Conservation (phyloP, 2,113 vertebrate species). For the Gallinago media region DNA sequence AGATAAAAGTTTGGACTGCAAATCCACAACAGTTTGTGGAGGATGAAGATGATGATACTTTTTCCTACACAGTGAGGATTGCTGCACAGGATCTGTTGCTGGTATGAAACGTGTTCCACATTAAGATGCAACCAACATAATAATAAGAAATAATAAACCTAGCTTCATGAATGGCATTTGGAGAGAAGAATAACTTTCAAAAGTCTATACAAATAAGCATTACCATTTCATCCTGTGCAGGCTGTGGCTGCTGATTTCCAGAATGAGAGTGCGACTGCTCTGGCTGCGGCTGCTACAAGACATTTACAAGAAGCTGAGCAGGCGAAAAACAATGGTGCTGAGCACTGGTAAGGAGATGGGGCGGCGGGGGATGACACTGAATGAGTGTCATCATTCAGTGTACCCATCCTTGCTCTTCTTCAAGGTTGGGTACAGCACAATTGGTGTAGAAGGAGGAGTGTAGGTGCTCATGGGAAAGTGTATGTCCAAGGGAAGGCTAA, state of each 20-base stretch:
- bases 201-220: neutral
- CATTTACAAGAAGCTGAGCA: constrained; percentile 97
- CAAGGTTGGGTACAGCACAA: neutral
- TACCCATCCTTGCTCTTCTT: no score
- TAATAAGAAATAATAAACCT: neutral
- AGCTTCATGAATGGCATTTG: neutral
- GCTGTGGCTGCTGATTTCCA: constrained; percentile 97
- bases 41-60: constrained; percentile 97
- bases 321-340: constrained; percentile 84
- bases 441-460: no score
- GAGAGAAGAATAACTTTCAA: neutral
- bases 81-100: constrained; percentile 95
- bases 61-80: constrained; percentile 97
- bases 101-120: constrained; percentile 75
- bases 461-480: no score
- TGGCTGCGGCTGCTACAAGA: constrained; percentile 93
- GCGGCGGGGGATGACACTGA: rapidly evolving
- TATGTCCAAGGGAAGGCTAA: no score
- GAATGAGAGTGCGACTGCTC: constrained; percentile 93
- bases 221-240: constrained; percentile 62
- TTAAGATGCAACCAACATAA: neutral
- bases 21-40: constrained; percentile 98
- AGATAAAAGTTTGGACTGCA: constrained; percentile 98
- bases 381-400: rapidly evolving
- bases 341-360: constrained; percentile 87